Percentiles rank a stretch among this genome's conserved stretches.
These are phyloP conservation scores for Nothura maculosa DNA, from an alignment of 2,797 vertebrate species.

Conservation along the genomic window DNA sequence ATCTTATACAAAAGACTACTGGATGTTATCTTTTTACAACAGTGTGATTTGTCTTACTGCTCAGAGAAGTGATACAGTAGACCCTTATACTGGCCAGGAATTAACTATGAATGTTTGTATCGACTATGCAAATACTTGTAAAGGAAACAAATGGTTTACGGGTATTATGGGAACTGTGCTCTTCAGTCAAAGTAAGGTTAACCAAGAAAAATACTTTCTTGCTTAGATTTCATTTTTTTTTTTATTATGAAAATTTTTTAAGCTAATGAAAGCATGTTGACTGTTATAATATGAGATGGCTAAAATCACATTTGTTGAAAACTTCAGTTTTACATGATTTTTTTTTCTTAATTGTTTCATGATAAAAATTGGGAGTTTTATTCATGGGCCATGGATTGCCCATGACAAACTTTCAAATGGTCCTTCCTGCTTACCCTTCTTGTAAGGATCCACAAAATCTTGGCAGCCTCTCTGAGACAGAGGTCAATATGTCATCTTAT, in stretches of 20 bases:
- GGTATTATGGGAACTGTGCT: background rate
- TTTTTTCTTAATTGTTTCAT: background rate
- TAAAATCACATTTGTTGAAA: fast-evolving
- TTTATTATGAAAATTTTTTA: background rate
- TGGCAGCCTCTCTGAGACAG: background rate
- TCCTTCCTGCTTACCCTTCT: background rate
- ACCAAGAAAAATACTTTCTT: background rate
- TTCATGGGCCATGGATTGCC: background rate
- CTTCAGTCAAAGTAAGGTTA: background rate
- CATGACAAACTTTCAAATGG: background rate
- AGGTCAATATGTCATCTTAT: background rate
- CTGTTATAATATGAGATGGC: background rate
- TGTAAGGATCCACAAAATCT: background rate
- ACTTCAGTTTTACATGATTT: background rate
- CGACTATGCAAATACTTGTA: background rate
- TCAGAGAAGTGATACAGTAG: background rate
- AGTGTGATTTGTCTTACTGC: background rate
- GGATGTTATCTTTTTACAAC: background rate
- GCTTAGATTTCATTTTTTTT: background rate
- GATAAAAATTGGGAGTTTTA: background rate
- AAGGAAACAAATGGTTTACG: background rate
- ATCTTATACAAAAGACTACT: conserved; percentile 38
- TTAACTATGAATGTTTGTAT: background rate
- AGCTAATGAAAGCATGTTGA: background rate
- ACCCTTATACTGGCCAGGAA: background rate